These are phyloP conservation scores for Tetropium fuscum DNA, from an alignment of 2,888 invertebrate genomes.

Conservation along the genomic window DNA sequence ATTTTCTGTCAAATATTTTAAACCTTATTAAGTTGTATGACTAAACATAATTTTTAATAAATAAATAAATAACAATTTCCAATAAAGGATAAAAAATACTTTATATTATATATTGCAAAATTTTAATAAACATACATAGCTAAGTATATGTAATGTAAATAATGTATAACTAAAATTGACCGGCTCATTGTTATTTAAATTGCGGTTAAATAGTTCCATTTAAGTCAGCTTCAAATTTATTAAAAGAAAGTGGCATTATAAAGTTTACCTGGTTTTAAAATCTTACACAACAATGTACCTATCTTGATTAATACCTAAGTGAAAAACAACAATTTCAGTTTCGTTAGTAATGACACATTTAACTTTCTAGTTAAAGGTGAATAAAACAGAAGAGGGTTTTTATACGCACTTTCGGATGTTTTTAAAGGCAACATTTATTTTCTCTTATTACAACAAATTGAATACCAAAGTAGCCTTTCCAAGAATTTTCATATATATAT, in stretches of 20 bases:
- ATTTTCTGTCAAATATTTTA: too few relatives aligned
- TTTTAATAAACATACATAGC: not conserved
- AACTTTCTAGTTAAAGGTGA: slow-evolving; percentile 1
- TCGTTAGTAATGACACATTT: not conserved
- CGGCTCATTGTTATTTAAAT: not conserved
- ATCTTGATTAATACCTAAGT: not conserved
- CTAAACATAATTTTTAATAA: too few relatives aligned
- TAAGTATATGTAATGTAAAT: not conserved
- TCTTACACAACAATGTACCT: not conserved
- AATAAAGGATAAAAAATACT: not conserved
- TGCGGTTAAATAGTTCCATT: not conserved
- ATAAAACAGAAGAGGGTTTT: not conserved
- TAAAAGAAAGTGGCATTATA: not conserved
- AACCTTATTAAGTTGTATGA: too few relatives aligned
- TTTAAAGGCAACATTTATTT: not conserved
- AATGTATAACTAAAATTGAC: not conserved
- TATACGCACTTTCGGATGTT: not conserved
- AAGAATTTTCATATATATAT: not conserved
- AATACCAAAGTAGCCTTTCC: not conserved
- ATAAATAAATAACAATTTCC: not conserved
- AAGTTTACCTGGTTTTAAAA: not conserved
- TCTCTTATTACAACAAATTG: not conserved
- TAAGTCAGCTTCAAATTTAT: not conserved
- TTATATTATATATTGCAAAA: not conserved
- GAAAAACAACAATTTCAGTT: not conserved